Evolutionary conservation across 2,797 vertebrate species (phyloP).

Genomic region (Choloepus didactylus): DNA sequence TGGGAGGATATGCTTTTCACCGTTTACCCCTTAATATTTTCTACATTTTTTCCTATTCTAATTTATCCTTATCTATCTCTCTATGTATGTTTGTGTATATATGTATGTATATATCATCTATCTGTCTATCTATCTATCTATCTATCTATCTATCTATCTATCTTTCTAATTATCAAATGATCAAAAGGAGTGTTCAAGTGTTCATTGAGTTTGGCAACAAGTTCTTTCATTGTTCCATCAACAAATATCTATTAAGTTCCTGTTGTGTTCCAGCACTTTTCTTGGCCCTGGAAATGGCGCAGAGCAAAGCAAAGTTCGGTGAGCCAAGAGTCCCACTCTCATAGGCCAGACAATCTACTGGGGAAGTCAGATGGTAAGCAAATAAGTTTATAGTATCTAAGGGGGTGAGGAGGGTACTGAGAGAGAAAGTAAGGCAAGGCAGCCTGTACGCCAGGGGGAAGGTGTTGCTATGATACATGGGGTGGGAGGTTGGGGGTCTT

Average conservation of each 20-base stretch:
- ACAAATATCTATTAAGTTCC: not conserved
- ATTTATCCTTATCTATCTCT: not conserved
- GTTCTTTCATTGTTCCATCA: not conserved
- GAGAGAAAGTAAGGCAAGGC: too few relatives aligned
- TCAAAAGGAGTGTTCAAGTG: not conserved
- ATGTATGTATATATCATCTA: not conserved
- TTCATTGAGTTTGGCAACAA: not conserved
- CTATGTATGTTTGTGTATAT: not conserved
- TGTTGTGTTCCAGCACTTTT: not conserved
- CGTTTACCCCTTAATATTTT: not conserved
- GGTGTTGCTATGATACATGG: too few relatives aligned
- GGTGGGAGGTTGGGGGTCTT: not conserved
- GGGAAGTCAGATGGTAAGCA: not conserved
- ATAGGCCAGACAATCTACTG: not conserved
- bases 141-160: too few relatives aligned
- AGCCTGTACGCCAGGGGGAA: not conserved
- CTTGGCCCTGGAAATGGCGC: not conserved
- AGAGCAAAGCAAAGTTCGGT: not conserved
- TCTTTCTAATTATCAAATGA: not conserved
- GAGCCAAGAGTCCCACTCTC: not conserved
- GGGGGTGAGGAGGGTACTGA: not conserved
- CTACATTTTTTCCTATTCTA: not conserved
- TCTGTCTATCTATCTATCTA: not conserved
- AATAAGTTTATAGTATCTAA: fast-evolving
- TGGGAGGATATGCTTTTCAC: not conserved